Percentiles rank a stretch among this genome's conserved stretches.
Conservation (phyloP, 2,113 vertebrate species). For the Tychaedon coryphoeus region DNA sequence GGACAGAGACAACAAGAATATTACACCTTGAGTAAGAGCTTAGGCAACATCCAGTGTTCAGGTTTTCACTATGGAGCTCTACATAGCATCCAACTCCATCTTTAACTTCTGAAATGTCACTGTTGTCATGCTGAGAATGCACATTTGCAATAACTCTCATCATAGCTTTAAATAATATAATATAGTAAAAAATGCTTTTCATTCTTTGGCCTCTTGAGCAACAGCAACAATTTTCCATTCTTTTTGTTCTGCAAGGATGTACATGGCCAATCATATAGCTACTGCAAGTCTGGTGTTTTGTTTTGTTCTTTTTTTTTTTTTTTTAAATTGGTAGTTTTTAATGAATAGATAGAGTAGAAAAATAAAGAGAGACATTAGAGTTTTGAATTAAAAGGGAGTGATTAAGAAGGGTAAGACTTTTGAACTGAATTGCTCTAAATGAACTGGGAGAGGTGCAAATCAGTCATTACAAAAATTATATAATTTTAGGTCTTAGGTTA, state of each 20-base stretch:
- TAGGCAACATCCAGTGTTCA: not conserved
- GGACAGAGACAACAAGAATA: not conserved
- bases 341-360: slow-evolving; percentile 52
- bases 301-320: not conserved
- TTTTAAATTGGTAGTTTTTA: slow-evolving; percentile 67
- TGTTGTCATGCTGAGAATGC: not conserved
- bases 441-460: slow-evolving; percentile 48
- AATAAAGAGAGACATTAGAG: slow-evolving; percentile 36
- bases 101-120: not conserved
- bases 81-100: not conserved
- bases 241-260: slow-evolving; percentile 44
- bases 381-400: slow-evolving; percentile 56
- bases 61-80: not conserved
- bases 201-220: not conserved
- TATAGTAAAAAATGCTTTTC: not conserved
- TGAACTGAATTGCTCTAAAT: slow-evolving; percentile 40
- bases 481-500: slow-evolving; percentile 73
- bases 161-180: slow-evolving; percentile 1
- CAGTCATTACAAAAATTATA: slow-evolving; percentile 75
- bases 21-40: not conserved
- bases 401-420: slow-evolving; percentile 66
- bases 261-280: slow-evolving; percentile 23
- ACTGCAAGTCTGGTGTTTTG: not conserved
- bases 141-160: not conserved
- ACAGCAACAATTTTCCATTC: slow-evolving; percentile 22